Base-by-base conservation (phyloP, 2,113 vertebrate genomes). In the Eretmochelys imbricata region DNA sequence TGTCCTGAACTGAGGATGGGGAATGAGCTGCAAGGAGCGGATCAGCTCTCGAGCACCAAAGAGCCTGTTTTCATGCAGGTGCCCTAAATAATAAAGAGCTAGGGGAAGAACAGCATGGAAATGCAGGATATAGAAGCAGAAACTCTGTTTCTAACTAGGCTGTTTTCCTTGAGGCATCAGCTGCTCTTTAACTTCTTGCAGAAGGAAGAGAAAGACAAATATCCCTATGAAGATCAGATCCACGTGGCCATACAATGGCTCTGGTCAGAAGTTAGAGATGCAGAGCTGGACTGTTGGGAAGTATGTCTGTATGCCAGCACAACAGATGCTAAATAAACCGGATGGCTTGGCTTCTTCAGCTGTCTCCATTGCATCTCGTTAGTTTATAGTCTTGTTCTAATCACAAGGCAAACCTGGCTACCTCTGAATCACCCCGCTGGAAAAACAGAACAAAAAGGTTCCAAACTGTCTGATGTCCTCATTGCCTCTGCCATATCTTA, bases 1-100 rank as follows among this genome's bases (percentile, higher is more conserved):
- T 80, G 69, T 95, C 59, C 69, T 89, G 80, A 94, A 81, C 75
- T 82, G 88, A 75, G 29, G 80, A 84, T 9, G 50, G 80, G 91
- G 96, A 94, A 91, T 54, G 84, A 96, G 89, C 85, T 86, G 54
- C 5, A 1, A 88, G 29, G 76, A 96, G 42, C 82, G 92, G 90
- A 91, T 72, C 80, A 80, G 31, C 31, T 9, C 1, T 62, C 82
- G 92, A 81, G 65, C 94, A 93, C 89, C 29, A 17, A 76, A 93
- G 69, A 0, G 0, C 80, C 90, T 90, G 81, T 80, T 80, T 85
- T 90, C 35, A 46, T 83, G 69, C 48, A 69, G 88, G 79, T 75
- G 11, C 88, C 92, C 35, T 88, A 65, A 85, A 51, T 90, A 75
- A 84, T 31, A 27, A 3, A 0, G 72, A 87, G 50, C 46, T 76